A percentile compares a stretch with the other conserved stretches of the same genome.
Conservation (phyloP, 2,113 vertebrate species). For the Chamaetylas fuelleborni region DNA sequence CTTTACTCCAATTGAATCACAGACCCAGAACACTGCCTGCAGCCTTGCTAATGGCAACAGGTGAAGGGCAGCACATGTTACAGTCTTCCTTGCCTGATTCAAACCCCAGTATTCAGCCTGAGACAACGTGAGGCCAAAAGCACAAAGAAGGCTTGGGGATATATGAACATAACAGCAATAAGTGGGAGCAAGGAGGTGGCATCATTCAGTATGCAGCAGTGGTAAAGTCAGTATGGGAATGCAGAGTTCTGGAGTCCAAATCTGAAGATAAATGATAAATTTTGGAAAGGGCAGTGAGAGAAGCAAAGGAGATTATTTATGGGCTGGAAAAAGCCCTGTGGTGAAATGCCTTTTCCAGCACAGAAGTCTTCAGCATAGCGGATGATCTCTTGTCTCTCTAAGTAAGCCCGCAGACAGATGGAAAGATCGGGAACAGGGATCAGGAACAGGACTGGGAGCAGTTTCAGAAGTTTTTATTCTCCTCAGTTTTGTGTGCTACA, state of each 20-base stretch:
- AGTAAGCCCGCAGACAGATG: not conserved
- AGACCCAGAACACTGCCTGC: fast-evolving
- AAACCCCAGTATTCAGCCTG: not conserved
- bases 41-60: not conserved
- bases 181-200: not conserved
- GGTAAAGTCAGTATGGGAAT: not conserved
- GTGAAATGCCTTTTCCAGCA: not conserved
- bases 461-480: not conserved
- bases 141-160: not conserved
- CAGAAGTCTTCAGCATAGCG: not conserved
- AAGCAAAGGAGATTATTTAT: not conserved
- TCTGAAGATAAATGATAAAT: not conserved
- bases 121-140: not conserved
- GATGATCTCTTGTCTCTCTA: not conserved
- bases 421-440: not conserved
- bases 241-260: not conserved
- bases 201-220: not conserved
- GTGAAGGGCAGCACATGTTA: not conserved
- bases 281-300: not conserved
- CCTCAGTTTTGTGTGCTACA: not conserved
- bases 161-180: not conserved
- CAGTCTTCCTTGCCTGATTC: not conserved
- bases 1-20: fast-evolving
- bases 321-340: not conserved
- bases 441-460: not conserved